Evolutionary conservation across 2,113 vertebrate species (phyloP), one percentile per base, ranked within the genome.

Genomic region (Spea multiplicata): DNA sequence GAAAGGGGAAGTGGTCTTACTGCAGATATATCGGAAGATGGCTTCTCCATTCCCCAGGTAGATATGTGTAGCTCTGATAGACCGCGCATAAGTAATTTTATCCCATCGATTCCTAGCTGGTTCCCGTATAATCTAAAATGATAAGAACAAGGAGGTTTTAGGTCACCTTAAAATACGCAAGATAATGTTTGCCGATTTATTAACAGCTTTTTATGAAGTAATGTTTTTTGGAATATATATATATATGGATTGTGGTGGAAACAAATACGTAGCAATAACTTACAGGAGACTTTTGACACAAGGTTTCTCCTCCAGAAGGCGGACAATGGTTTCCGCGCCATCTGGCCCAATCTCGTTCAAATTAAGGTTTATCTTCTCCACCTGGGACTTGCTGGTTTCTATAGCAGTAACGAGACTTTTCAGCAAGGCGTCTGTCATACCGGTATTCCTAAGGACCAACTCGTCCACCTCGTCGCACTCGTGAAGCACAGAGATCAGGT

Each of bases 391-490:
- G 78, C 91, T 93, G 72, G 71, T 86, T 80, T 87, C 91, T 14
- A 94, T 83, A 4, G 89, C 88, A 9, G 59, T 52, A 0, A 85
- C 86, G 75, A 94, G 85, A 72, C 70, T 76, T 46, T 84, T 79
- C 45, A 94, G 86, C 44, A 89, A 85, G 14, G 91, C 88, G 45
- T 93, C 92, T 0, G 91, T 93, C 80, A 94, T 83, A 67, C 84
- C 93, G 0, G 91, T 93, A 86, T 94, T 94, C 83, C 92, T 91
- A 76, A 94, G 84, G 8, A 93, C 87, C 72, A 94, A 85, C 83
- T 93, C 89, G 55, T 90, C 91, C 83, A 94, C 92, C 78, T 91
- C 88, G 5, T 91, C 88, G 0, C 89, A 91, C 0, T 82, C 83
- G 74, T 77, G 86, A 71, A 94, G 84, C 71, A 93, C 86, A 0